phyloP scores from a whole-genome alignment of 2,113 vertebrate species.

The Plotosus lineatus region DNA sequence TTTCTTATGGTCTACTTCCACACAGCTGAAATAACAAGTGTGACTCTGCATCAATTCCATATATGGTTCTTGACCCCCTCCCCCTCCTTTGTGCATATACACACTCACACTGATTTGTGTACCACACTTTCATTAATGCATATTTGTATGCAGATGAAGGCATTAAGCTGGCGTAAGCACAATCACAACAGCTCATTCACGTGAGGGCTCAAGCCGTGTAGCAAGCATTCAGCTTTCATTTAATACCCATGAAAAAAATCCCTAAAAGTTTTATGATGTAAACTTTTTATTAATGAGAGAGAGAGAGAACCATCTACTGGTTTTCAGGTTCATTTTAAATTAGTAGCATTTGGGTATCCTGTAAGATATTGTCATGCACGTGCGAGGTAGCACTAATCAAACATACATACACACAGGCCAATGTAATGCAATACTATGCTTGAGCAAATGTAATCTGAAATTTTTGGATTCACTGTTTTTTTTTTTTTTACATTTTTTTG shows the following conservation, averaged over 20 bases:
- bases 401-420: conserved; percentile 25
- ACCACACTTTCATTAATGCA: conserved; percentile 5
- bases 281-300: conserved; percentile 40
- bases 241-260: conserved; percentile 30
- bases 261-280: conserved; percentile 42
- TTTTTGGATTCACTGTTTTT: not conserved
- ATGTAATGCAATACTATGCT: conserved; percentile 39
- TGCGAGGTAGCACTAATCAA: no score
- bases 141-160: conserved; percentile 55
- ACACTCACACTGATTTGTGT: conserved; percentile 29
- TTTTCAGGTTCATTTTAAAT: conserved; percentile 52
- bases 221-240: conserved; percentile 42
- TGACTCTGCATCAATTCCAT: conserved; percentile 31
- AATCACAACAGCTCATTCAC: conserved; percentile 50
- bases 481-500: no score
- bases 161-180: conserved; percentile 45
- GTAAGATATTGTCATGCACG: no score
- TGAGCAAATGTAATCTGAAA: conserved; percentile 32
- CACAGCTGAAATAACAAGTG: conserved; percentile 26
- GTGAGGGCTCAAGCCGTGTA: conserved; percentile 30
- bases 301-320: conserved; percentile 55
- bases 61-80: not conserved
- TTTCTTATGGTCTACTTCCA: conserved; percentile 20
- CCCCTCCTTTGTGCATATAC: not conserved
- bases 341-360: conserved; percentile 37